A percentile compares a stretch with the other conserved stretches of the same genome.
phyloP scores from a whole-genome alignment of 2,113 vertebrate genomes.

The Stomatorhinus ivindoensis region DNA sequence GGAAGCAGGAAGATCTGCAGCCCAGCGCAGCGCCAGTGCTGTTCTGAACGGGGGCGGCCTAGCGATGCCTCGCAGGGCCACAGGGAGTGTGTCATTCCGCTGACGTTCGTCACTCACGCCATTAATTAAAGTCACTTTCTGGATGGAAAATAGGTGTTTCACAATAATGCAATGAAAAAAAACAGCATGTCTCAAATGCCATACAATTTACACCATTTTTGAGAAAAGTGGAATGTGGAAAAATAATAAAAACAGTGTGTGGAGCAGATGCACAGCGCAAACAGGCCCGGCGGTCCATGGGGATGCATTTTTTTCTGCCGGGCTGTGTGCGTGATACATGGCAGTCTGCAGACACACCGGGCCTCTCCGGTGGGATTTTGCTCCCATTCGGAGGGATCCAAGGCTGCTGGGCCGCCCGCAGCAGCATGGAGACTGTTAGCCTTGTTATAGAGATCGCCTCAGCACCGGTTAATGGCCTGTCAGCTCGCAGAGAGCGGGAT shows the following conservation, averaged over 20 bases:
- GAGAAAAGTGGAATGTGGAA: background rate
- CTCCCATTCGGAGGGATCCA: background rate
- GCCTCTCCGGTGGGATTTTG: background rate
- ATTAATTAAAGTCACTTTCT: background rate
- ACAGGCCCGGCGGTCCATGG: background rate
- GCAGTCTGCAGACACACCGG: background rate
- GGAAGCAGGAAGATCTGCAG: background rate
- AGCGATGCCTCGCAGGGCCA: background rate
- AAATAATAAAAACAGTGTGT: background rate
- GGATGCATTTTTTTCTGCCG: background rate
- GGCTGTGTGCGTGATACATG: background rate
- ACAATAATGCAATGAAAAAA: background rate
- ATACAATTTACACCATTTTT: background rate
- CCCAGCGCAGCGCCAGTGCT: background rate
- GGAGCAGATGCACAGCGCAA: background rate
- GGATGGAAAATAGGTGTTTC: background rate
- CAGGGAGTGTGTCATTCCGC: background rate
- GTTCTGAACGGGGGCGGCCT: background rate
- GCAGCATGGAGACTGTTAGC: background rate
- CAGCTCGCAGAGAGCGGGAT: background rate
- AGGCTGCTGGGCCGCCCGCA: background rate
- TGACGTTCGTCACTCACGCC: background rate
- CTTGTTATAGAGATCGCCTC: conserved; percentile 15
- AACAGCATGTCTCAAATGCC: background rate
- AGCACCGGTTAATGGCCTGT: conserved; percentile 5